These are phyloP conservation scores for Hydrotaea diabolus DNA, from an alignment of 2,888 invertebrate species.

Conservation along the genomic window DNA sequence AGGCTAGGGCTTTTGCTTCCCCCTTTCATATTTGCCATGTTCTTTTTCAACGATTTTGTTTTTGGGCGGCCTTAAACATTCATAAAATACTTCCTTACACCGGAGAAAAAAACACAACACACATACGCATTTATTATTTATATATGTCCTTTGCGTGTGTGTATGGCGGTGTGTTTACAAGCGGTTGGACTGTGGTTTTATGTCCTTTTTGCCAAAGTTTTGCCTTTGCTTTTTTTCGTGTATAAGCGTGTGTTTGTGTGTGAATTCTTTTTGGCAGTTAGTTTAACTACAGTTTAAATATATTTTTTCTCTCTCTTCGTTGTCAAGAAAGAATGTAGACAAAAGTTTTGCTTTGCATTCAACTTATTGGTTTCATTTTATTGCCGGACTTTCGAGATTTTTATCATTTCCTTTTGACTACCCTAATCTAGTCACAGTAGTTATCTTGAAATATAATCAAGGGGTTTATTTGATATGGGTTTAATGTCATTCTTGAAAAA, in stretches of 20 bases:
- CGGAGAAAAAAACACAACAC: not conserved
- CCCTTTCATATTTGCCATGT: not conserved
- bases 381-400: not conserved
- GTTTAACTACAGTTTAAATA: conserved; percentile 21
- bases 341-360: not conserved
- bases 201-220: not conserved
- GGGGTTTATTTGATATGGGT: no score
- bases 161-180: not conserved
- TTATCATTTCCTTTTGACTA: not conserved
- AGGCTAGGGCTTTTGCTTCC: not conserved
- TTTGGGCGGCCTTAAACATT: not conserved
- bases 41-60: no score
- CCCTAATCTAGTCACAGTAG: not conserved
- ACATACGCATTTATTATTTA: no score
- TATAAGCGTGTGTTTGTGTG: not conserved
- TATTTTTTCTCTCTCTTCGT: not conserved
- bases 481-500: no score
- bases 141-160: not conserved
- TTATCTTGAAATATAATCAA: not conserved
- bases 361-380: conserved; percentile 9
- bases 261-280: not conserved
- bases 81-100: not conserved
- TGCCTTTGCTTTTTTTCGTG: not conserved
- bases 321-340: not conserved
- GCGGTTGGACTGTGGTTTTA: not conserved